Evolutionary conservation across 2,888 invertebrate species (phyloP), one percentile per base, ranked within the genome.

Genomic region (Caenorhabditis uteleia): DNA sequence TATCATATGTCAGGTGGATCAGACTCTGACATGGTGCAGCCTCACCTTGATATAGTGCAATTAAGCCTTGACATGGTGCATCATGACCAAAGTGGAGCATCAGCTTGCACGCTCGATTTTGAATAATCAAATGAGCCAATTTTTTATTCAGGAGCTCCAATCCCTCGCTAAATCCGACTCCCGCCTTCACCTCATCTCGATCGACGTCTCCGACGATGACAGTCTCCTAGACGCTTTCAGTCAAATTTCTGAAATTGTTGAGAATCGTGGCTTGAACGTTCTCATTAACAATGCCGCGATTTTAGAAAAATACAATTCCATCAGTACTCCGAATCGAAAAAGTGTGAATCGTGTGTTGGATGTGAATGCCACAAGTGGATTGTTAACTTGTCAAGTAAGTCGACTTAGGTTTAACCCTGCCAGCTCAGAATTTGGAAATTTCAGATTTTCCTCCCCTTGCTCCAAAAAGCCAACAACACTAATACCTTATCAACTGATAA

Each of bases 261-360:
- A 51, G 3, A 44, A 23, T 14, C 40, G 39, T 4, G 62, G 62
- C 3, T 31, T 62, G 0, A 65, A 54, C 31, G 31, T 64, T 10
- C 49, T 58, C 1, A 58, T 58, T 36, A 64, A 64, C 16, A 64
- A 64, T 34, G 62, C 62, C 14, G 62, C 56, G 33, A 27, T 62
- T 12, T 33, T 46, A 14, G 51, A 55, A 23, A 21, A 10, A 2
- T 62, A 62, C 29, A 20, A 27, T 12, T 31, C 47, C 0, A 20
- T 1, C 0, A 29, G 25, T 29, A 7, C 20, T 6, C 51, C 56
- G 4, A 43, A 57, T 8, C 29, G 62, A 18, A 8, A 38, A 6
- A 18, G 47, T 10, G 47, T 62, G 21, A n/a, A 48, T 21, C 42
- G 18, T 10, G 39, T 39, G 10, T 53, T 62, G 25, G 48, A 62